Base-by-base conservation (phyloP, 2,113 vertebrate species). In the Romanogobio albipinnatus region DNA sequence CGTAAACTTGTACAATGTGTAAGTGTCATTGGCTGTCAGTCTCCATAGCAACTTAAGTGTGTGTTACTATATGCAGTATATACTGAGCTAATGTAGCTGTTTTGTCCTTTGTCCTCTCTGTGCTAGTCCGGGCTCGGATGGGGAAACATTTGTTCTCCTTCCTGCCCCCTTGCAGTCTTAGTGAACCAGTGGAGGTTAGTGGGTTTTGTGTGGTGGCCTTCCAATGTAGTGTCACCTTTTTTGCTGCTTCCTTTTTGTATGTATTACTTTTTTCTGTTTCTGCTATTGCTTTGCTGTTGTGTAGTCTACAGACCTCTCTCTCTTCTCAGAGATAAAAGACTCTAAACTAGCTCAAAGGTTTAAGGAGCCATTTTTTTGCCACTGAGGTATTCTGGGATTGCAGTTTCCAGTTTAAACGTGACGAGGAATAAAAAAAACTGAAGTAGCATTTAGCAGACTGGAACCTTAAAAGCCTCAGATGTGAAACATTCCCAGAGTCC, bases 61-160 rank as follows among this genome's bases (percentile, higher is more conserved):
- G 96, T 99, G 97, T 98, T 99, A 97, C 96, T 98, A 98, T 99
- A 98, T 98, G 98, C 97, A 97, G 98, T 99, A 97, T 99, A 98
- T 98, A 96, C 96, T 96, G 96, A 97, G 97, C 97, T 98, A 96
- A 97, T 93, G 98, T 99, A 96, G 97, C 97, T 96, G 97, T 97
- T 97, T 95, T 96, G 96, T 99, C 97, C 95, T 96, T 96, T 96
- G 97, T 99, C 97, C 96, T 99, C 97, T 98, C 96, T 98, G 97
- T 99, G 98, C 96, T 98, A 97, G 96, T 97, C 96, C 58, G 95
- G 93, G 95, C 94, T 94, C 93, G 94, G 93, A 85, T 90, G 91
- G 88, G 90, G 26, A 87, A 88, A 83, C 83, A 11, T 78, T 59
- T 26, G 80, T 85, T 86, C 68, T 95, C 80, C 93, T 90, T 56